Conservation (phyloP, 2,888 invertebrate species). For the Ganaspis brasiliensis region DNA sequence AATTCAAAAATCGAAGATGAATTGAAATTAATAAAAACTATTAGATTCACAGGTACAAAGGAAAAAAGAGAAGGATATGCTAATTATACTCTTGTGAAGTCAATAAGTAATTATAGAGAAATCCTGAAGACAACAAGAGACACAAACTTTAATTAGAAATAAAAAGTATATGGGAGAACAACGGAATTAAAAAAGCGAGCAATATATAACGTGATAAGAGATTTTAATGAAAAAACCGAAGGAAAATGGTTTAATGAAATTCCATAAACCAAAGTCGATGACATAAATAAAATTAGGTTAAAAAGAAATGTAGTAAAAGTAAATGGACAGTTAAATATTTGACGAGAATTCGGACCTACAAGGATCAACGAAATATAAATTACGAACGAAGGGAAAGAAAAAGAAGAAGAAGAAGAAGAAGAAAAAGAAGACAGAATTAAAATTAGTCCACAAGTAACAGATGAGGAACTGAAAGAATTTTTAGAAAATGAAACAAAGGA, state of each 20-base stretch:
- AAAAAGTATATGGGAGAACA: neutral
- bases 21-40: neutral
- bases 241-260: neutral
- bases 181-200: neutral
- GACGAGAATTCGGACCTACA: neutral
- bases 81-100: neutral
- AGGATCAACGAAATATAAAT: neutral
- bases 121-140: neutral
- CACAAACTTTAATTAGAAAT: neutral
- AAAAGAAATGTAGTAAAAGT: neutral
- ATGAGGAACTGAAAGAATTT: neutral
- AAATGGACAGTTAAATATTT: neutral
- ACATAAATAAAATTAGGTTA: neutral
- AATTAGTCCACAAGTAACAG: neutral
- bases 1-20: neutral
- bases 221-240: neutral
- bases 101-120: neutral
- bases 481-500: neutral
- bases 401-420: neutral
- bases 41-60: neutral
- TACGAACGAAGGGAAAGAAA: neutral
- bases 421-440: neutral
- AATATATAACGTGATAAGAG: neutral
- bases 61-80: neutral
- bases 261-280: neutral